Base-by-base conservation (phyloP, 1,140 invertebrate genomes). In the Panagrolaimus sp. region DNA sequence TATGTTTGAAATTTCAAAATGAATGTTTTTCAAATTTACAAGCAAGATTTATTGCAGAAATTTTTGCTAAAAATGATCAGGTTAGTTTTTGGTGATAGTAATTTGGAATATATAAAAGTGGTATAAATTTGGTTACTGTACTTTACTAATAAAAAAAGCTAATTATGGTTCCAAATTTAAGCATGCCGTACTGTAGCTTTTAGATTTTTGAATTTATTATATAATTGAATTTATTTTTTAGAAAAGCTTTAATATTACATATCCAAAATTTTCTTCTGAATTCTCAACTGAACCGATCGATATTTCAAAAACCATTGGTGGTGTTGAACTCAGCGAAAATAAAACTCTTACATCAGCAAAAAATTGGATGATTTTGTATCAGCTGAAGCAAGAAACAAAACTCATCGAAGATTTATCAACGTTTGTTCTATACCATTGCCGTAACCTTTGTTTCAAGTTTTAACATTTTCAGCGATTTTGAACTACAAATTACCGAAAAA, bases 1-100 rank as follows among this genome's bases (percentile, higher is more conserved):
- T 78, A 25, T 79, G 77, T 61, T 57, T 78, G 8, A 67, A 62
- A 53, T 74, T 78, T 42, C 74, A 76, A 67, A 78, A 79, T 53
- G 64, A 77, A 27, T 78, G 77, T 43, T 78, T 79, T 68, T 48
- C 67, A 5, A 78, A 78, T 48, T 27, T 66, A 9, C 77, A 78
- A 61, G 74, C 57, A n/a, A 51, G 72, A 43, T 51, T 78, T 11
- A 31, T 79, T 1, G 77, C 77, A 1, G 63, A 79, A 11, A 73
- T 77, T 11, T 78, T 78, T 51, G 53, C 69, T 14, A 66, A 74
- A 38, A 66, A 63, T 23, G 43, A 77, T 70, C 66, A 77, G 46
- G 46, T 38, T 38, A 4, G 31, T 38, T 38, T 38, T 4, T 38
- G 2, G 7, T 7, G 31, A 7, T 38, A 38, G 31, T 38, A 38